Evolutionary conservation across 2,888 invertebrate species (phyloP), one percentile per base, ranked within the genome.

Genomic region (Toxonevra muliebris): DNA sequence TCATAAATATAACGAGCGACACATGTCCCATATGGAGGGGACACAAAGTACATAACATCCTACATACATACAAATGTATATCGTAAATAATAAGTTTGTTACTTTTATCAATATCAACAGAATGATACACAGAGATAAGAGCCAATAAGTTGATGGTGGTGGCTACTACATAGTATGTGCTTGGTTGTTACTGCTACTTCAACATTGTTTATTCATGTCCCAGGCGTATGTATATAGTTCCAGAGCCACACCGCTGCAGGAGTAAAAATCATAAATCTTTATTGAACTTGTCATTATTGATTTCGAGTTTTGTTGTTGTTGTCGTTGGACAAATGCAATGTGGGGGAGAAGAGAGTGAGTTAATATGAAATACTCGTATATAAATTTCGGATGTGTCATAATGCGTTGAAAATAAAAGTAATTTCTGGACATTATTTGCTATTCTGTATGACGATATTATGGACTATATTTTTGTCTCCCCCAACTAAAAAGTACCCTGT

Each of bases 211-310:
- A 15, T 48, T 45, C 62, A 68, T 48, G 58, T 68, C 68, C 68
- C 68, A 19, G 54, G 68, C 63, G 68, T 58, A 62, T 58, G 42
- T 17, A 41, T 9, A 55, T 50, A 30, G 50, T 15, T 57, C 48
- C 50, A 8, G 3, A 43, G 40, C 15, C 52, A 42, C 54, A 59
- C 50, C 42, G 53, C 45, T 48, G 60, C 48, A 48, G 48, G 13
- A 48, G 48, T 15, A 48, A 69, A 76, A 77, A 77, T 77, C 77
- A 84, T 84, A 84, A 84, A 83, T 84, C 84, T 84, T 84, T 79
- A 81, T 84, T 80, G 80, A 80, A 79, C 73, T 78, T 80, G 82
- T 80, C 79, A 82, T 83, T 84, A 84, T 84, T 84, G 84, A 84
- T 84, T 82, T 79, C 76, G 76, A 77, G 72, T 55, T 55, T 65